These are phyloP conservation scores for Epinotia nisella DNA, from an alignment of 2,888 invertebrate genomes.

Conservation along the genomic window DNA sequence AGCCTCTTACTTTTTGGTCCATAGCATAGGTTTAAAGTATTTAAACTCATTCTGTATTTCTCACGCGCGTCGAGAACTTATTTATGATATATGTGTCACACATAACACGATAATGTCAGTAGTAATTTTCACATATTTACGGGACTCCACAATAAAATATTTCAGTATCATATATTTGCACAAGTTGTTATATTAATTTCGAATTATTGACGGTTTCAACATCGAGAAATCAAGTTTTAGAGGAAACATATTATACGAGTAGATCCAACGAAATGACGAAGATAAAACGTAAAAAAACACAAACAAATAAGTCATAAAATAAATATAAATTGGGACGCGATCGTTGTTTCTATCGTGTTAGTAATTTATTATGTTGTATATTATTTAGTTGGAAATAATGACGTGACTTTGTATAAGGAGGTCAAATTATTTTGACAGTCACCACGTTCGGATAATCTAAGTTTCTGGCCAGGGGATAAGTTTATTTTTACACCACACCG, in stretches of 20 bases:
- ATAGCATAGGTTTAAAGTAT: background rate
- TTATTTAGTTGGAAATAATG: background rate
- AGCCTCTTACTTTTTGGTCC: background rate
- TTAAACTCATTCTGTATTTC: too few species aligned
- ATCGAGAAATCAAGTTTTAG: constrained; percentile 15
- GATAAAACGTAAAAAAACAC: background rate
- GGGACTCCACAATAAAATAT: background rate
- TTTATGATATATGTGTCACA: too few species aligned
- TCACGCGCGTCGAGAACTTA: too few species aligned
- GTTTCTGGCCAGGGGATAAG: background rate
- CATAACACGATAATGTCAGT: too few species aligned
- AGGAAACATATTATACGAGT: background rate
- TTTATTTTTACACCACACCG: too few species aligned
- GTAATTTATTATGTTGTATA: constrained; percentile 5
- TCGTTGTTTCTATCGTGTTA: constrained; percentile 7
- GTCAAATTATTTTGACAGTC: background rate
- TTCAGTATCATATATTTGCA: too few species aligned
- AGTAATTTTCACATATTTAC: background rate
- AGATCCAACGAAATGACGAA: too few species aligned
- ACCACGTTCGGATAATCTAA: background rate
- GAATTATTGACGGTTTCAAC: background rate
- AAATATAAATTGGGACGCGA: constrained; percentile 24
- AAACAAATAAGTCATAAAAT: constrained; percentile 40
- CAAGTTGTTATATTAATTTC: constrained; percentile 12
- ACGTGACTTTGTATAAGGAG: background rate